Conservation (phyloP, 2,797 vertebrate species). For the Tapera naevia region DNA sequence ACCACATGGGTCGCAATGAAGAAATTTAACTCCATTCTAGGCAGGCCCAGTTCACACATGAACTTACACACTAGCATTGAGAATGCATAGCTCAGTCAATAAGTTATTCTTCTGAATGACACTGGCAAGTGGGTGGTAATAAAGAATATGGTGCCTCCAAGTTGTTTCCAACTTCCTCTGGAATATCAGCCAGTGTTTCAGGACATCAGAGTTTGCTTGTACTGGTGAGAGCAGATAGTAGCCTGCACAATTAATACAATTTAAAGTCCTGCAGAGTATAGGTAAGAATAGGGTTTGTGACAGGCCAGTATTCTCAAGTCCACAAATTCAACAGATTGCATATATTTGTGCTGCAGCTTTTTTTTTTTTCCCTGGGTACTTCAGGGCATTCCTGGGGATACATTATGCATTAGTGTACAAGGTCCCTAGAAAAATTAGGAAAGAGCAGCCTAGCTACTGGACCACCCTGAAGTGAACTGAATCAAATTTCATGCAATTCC, state of each 20-base stretch:
- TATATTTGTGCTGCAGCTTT: not conserved
- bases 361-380: not conserved
- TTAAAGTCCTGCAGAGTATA: not conserved
- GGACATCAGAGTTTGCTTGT: not conserved
- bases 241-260: not conserved
- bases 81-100: not conserved
- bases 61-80: not conserved
- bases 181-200: not conserved
- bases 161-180: not conserved
- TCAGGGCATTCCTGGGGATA: not conserved
- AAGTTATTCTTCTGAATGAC: not conserved
- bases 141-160: not conserved
- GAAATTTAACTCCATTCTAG: not conserved
- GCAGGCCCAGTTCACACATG: too few relatives aligned
- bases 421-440: not conserved
- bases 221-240: not conserved
- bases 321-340: not conserved
- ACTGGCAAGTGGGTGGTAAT: not conserved
- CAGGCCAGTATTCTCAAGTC: not conserved
- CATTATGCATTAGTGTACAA: not conserved
- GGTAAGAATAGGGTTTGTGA: not conserved
- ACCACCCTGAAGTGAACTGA: not conserved
- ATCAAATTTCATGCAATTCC: not conserved
- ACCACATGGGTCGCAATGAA: fast-evolving
- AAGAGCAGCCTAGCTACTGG: not conserved